Conservation (phyloP, 1,140 invertebrate genomes). For the Asbolus verrucosus region DNA sequence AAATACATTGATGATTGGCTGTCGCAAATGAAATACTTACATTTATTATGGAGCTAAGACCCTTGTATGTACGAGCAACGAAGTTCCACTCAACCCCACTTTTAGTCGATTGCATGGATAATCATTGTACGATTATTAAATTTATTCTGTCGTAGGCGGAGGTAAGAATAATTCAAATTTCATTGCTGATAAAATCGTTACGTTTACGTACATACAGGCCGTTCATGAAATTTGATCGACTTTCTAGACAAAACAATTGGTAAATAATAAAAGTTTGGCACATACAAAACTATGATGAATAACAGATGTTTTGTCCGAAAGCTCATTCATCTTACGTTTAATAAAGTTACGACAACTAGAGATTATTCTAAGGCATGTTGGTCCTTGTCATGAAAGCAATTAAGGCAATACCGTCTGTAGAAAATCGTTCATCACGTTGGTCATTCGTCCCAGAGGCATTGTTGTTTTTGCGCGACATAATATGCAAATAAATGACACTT, state of each 20-base stretch:
- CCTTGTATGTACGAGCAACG: neutral
- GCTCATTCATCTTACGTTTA: neutral
- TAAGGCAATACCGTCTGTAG: slow-evolving; percentile 47
- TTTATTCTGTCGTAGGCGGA: too few relatives aligned
- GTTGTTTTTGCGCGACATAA: slow-evolving; percentile 83
- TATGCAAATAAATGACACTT: slow-evolving; percentile 90
- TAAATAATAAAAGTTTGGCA: slow-evolving; percentile 17
- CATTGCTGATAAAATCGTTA: too few relatives aligned
- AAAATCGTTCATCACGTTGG: slow-evolving; percentile 48
- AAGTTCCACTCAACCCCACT: too few relatives aligned
- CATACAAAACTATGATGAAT: slow-evolving; percentile 23
- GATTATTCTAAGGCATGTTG: slow-evolving; percentile 58
- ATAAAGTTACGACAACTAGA: slow-evolving; percentile 38
- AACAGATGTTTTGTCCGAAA: neutral
- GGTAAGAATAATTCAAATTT: too few relatives aligned
- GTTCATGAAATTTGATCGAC: slow-evolving; percentile 12
- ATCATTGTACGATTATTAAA: too few relatives aligned
- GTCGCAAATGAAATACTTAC: slow-evolving; percentile 43
- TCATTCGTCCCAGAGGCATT: slow-evolving; percentile 91
- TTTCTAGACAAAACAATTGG: slow-evolving; percentile 6
- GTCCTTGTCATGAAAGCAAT: slow-evolving; percentile 53
- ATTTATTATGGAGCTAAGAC: slow-evolving; percentile 14
- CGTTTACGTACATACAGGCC: neutral
- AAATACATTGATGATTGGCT: slow-evolving; percentile 45
- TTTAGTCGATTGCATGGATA: too few relatives aligned